Evolutionary conservation across 1,140 invertebrate species (phyloP), one percentile per base, ranked within the genome.

Genomic region (Antheraea mylitta): DNA sequence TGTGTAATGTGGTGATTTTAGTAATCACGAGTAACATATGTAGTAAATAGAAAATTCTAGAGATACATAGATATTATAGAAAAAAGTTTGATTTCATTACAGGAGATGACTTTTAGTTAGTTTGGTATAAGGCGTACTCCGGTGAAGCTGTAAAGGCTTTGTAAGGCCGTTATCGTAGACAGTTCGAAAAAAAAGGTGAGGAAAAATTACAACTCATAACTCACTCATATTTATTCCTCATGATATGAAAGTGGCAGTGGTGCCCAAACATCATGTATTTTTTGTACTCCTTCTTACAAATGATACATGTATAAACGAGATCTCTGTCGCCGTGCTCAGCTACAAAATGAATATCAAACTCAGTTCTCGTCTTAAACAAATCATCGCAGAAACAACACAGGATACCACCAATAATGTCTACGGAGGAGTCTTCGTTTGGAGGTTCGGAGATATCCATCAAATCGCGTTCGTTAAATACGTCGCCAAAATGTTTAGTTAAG

Each of bases 211-310:
- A 30, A 30, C 1, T 30, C 4, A 30, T 30, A 30, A 89, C 89
- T 87, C 64, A 91, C 89, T 83, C 75, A 66, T 78, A 91, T 80
- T 74, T 82, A 62, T 83, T 70, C 63, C 82, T 89, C n/a, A 71
- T 70, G 62, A 78, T 76, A 70, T 91, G 89, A 63, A 86, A 73
- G 64, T 89, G 82, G 70, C 85, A 83, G 60, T 91, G 89, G 16
- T 82, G 77, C 9, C 68, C 75, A 67, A 89, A 91, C 22, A 77
- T 64, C 0, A 78, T 77, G 65, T 91, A 90, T 69, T 90, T 91
- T 11, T 87, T 81, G 72, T 81, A 90, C 22, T 80, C 69, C 60
- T 85, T 87, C 9, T 75, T 78, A 69, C 87, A 91, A 38, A 85
- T 80, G 18, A 84, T 85, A 45, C 89, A 90, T 11, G 78, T 78